Evolutionary conservation across 2,888 invertebrate genomes (phyloP).

Genomic region (Zelleria hepariella): DNA sequence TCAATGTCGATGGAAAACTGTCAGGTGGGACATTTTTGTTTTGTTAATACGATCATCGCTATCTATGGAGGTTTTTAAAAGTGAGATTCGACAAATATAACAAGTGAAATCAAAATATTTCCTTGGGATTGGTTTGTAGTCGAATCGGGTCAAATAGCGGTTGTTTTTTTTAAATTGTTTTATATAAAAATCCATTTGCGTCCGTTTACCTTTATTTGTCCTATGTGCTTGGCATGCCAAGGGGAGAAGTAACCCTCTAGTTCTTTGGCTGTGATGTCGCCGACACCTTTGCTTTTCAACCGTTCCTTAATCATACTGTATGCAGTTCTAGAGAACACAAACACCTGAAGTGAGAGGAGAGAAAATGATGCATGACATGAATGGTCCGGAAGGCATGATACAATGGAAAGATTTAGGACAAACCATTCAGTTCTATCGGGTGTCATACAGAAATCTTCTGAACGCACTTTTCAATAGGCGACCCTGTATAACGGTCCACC

Average conservation of each 20-base stretch:
- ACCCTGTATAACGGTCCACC: not conserved
- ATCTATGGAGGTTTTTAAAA: too few species aligned
- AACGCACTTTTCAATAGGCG: too few species aligned
- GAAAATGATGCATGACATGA: not conserved
- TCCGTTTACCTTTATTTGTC: slow-evolving; percentile 75
- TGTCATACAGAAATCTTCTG: too few species aligned
- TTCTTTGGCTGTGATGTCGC: slow-evolving; percentile 80
- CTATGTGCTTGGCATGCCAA: slow-evolving; percentile 88
- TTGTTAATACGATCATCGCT: too few species aligned
- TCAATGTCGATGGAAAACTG: too few species aligned
- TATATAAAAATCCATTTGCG: not conserved
- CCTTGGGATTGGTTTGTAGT: too few species aligned
- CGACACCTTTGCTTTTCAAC: slow-evolving; percentile 82
- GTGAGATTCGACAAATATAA: too few species aligned
- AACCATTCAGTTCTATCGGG: not conserved
- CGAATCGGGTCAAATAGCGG: too few species aligned
- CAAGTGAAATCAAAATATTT: too few species aligned
- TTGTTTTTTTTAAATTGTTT: too few species aligned
- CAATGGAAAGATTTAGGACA: not conserved
- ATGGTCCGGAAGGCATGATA: not conserved
- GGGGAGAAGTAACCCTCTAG: slow-evolving; percentile 88
- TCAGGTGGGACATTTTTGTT: too few species aligned
- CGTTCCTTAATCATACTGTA: slow-evolving; percentile 87
- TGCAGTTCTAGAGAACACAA: slow-evolving; percentile 87
- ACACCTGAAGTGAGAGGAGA: slow-evolving; percentile 77